phyloP scores from a whole-genome alignment of 2,113 vertebrate genomes.

The Notothenia rossii region DNA sequence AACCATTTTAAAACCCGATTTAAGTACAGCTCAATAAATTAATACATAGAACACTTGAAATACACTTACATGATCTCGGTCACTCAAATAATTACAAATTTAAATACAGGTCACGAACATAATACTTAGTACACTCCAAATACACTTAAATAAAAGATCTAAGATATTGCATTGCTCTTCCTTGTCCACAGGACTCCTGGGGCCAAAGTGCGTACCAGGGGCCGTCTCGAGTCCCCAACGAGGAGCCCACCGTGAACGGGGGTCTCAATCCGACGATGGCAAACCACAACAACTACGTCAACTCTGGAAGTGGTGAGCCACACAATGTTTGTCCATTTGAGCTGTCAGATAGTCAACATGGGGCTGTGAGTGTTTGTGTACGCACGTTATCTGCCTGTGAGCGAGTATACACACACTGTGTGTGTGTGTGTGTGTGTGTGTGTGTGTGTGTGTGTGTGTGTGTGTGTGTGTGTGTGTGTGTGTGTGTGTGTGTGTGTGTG shows the following conservation, averaged over 20 bases:
- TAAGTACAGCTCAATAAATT: no score
- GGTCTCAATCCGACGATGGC: background rate
- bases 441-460: no score
- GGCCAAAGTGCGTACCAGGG: slow-evolving; percentile 39
- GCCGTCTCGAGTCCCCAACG: slow-evolving; percentile 14
- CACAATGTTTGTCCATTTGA: slow-evolving; percentile 57
- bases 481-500: no score
- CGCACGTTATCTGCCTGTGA: slow-evolving; percentile 49
- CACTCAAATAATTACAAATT: no score
- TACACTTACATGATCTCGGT: no score
- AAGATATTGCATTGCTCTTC: background rate
- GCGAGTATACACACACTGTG: slow-evolving; percentile 47
- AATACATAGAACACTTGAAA: no score
- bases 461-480: background rate
- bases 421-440: no score
- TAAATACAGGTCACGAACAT: no score
- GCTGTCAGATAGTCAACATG: slow-evolving; percentile 61
- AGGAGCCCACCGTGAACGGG: slow-evolving; percentile 9
- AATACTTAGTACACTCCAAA: no score
- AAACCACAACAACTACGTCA: background rate
- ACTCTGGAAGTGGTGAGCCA: slow-evolving; percentile 56
- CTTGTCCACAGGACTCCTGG: slow-evolving; percentile 50
- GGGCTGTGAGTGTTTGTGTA: slow-evolving; percentile 61
- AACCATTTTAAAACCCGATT: no score
- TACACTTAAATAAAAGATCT: no score